These are phyloP conservation scores for Protodeltote pygarga DNA, from an alignment of 2,888 invertebrate genomes.

Conservation along the genomic window DNA sequence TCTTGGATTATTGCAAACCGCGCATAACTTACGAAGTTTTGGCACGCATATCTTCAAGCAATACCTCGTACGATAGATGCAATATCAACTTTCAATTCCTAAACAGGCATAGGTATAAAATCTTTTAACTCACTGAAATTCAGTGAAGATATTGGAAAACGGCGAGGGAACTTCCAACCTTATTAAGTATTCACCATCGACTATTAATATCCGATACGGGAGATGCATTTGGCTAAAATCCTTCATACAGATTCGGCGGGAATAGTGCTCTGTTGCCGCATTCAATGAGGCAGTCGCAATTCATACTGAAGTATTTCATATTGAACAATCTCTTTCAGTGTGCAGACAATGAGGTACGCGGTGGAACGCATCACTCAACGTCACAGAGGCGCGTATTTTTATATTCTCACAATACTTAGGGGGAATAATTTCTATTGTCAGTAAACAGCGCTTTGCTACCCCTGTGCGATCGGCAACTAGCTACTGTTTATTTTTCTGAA, in stretches of 20 bases:
- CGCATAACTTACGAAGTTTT: too few relatives aligned
- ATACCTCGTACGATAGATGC: too few relatives aligned
- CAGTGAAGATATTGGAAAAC: too few relatives aligned
- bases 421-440: conserved; percentile 82
- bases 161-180: too few relatives aligned
- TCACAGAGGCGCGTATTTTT: conserved; percentile 81
- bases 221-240: conserved; percentile 56
- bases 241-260: conserved; percentile 76
- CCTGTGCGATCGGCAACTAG: conserved; percentile 56
- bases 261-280: conserved; percentile 62
- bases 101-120: too few relatives aligned
- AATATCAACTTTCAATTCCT: too few relatives aligned
- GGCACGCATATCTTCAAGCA: too few relatives aligned
- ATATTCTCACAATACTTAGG: conserved; percentile 79
- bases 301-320: conserved; percentile 82
- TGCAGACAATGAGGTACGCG: conserved; percentile 73
- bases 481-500: conserved; percentile 56
- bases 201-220: conserved; percentile 45
- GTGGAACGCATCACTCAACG: conserved; percentile 82
- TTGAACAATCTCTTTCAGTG: conserved; percentile 81
- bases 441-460: conserved; percentile 74
- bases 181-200: conserved; percentile 37
- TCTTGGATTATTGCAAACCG: too few relatives aligned
- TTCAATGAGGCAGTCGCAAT: conserved; percentile 78
- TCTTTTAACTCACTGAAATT: too few relatives aligned